Percentiles rank a stretch among this genome's conserved stretches.
Conservation (phyloP, 2,113 vertebrate genomes). For the Sebastes fasciatus region DNA sequence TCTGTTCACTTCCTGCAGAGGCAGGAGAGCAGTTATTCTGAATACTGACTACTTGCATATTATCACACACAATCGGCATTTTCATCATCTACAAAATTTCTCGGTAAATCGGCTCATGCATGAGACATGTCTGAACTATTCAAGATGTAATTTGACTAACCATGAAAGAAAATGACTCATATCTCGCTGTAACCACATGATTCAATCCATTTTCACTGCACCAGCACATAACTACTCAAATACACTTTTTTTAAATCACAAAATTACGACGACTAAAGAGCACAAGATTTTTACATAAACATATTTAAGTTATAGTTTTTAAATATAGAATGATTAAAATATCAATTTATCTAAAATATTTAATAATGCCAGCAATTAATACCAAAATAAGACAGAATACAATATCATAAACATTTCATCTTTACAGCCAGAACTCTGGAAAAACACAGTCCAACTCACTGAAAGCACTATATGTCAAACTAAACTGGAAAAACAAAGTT, state of each 20-base stretch:
- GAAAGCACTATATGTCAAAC: too few relatives aligned
- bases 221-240: too few relatives aligned
- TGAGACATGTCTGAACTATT: slow-evolving; percentile 12
- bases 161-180: slow-evolving; percentile 16
- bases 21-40: not conserved
- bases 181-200: not conserved
- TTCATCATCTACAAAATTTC: not conserved
- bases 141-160: slow-evolving; percentile 14
- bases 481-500: too few relatives aligned
- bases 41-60: not conserved
- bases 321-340: too few relatives aligned
- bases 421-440: too few relatives aligned
- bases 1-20: not conserved
- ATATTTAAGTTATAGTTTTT: too few relatives aligned
- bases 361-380: too few relatives aligned
- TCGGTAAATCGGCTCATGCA: not conserved
- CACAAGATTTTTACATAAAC: not conserved
- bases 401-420: too few relatives aligned
- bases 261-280: not conserved
- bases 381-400: too few relatives aligned
- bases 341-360: too few relatives aligned
- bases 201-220: not conserved
- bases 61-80: not conserved
- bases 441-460: too few relatives aligned
- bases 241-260: not conserved